These are phyloP conservation scores for Arge pagana DNA, from an alignment of 2,888 invertebrate genomes.

Conservation along the genomic window DNA sequence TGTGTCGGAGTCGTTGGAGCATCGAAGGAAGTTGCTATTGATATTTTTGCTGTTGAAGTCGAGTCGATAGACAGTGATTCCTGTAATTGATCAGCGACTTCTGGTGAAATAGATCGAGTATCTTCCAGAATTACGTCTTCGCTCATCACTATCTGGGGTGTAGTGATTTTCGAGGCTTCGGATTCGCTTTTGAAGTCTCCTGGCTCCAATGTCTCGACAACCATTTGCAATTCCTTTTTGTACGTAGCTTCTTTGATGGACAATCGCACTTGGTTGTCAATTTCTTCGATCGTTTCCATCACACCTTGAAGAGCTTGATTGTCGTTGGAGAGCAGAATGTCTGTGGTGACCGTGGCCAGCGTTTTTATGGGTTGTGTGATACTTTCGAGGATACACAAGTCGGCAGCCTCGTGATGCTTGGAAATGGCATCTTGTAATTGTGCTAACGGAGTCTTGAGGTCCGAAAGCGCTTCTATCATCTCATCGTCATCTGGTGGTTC, in stretches of 20 bases:
- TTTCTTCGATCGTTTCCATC: conserved; percentile 40
- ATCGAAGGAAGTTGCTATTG: conserved; percentile 1
- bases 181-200: conserved; percentile 29
- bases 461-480: conserved; percentile 38
- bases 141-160: conserved; percentile 27
- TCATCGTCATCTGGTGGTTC: conserved; percentile 41
- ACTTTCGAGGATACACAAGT: conserved; percentile 36
- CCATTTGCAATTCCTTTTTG: conserved; percentile 39
- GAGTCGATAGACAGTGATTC: conserved; percentile 7
- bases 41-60: conserved; percentile 3
- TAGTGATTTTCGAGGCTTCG: conserved; percentile 3
- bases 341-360: conserved; percentile 36
- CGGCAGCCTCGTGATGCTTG: conserved; percentile 36
- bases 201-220: conserved; percentile 33
- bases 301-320: conserved; percentile 36
- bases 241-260: conserved; percentile 41
- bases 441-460: conserved; percentile 39
- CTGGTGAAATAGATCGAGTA: background rate
- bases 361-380: conserved; percentile 39
- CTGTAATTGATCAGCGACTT: background rate
- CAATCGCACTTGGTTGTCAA: conserved; percentile 43
- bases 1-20: too few relatives aligned
- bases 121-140: conserved; percentile 13
- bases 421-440: conserved; percentile 37
- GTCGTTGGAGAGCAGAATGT: conserved; percentile 32